These are phyloP conservation scores for Strigops habroptila DNA, from an alignment of 2,113 vertebrate species.

Conservation along the genomic window DNA sequence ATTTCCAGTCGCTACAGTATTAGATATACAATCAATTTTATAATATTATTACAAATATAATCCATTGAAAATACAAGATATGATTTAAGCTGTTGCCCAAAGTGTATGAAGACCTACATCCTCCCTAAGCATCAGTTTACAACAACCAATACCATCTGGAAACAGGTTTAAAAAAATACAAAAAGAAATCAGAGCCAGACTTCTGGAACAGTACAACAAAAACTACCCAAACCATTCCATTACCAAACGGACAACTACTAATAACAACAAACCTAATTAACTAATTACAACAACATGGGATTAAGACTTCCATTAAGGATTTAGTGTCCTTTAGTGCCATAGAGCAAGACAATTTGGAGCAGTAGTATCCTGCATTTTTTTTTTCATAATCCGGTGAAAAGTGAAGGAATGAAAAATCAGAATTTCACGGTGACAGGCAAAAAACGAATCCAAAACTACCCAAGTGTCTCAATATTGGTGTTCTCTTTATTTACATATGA, in stretches of 20 bases:
- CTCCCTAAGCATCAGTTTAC: not conserved
- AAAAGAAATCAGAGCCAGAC: not conserved
- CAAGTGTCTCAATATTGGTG: not conserved
- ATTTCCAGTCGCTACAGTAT: not conserved
- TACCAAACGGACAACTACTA: not conserved
- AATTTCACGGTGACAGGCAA: not conserved
- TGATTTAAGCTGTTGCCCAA: not conserved
- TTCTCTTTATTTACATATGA: not conserved
- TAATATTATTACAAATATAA: not conserved
- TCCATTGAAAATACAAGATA: not conserved
- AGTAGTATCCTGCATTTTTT: not conserved
- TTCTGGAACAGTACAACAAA: not conserved
- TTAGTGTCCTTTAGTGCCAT: not conserved
- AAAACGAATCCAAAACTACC: not conserved
- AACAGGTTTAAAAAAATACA: not conserved
- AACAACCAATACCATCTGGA: not conserved
- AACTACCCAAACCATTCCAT: not conserved
- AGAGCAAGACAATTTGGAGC: not conserved
- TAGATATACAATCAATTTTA: not conserved
- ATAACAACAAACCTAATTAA: not conserved
- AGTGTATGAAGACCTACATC: not conserved
- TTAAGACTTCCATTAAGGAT: not conserved
- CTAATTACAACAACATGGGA: not conserved
- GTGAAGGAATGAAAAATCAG: not conserved
- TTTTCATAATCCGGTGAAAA: not conserved